These are phyloP conservation scores for Nautilus pompilius DNA, from an alignment of 1,140 invertebrate species.

Conservation along the genomic window DNA sequence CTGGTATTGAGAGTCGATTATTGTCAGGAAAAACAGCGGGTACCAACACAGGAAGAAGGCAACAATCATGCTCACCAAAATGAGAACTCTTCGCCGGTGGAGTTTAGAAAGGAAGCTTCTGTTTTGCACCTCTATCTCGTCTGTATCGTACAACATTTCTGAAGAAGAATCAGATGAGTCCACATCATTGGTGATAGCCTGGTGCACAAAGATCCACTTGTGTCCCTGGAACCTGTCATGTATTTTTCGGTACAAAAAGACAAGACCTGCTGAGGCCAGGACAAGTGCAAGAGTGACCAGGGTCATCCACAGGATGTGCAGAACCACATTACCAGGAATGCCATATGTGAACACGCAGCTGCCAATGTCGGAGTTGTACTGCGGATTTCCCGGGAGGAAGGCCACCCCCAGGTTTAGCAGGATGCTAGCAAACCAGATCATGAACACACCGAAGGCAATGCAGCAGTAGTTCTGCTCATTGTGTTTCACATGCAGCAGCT, in stretches of 20 bases:
- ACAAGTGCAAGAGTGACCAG: constrained; percentile 84
- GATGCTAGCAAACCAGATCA: constrained; percentile 81
- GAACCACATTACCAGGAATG: constrained; percentile 80
- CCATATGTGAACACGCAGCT: constrained; percentile 74
- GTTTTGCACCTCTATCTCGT: neutral
- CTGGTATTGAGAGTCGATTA: constrained; percentile 53
- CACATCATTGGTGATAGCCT: constrained; percentile 27
- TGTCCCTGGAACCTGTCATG: constrained; percentile 26
- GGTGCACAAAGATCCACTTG: constrained; percentile 35
- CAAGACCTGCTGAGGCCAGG: constrained; percentile 78
- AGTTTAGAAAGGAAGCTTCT: constrained; percentile 12
- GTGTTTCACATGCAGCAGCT: constrained; percentile 65
- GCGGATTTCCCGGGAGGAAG: constrained; percentile 59
- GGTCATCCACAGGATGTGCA: constrained; percentile 85
- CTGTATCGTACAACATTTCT: neutral
- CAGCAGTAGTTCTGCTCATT: constrained; percentile 62
- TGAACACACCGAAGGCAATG: constrained; percentile 85
- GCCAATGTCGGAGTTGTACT: constrained; percentile 61
- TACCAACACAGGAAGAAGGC: constrained; percentile 86
- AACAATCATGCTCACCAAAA: constrained; percentile 66
- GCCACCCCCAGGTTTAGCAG: constrained; percentile 89
- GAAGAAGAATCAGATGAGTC: constrained; percentile 16
- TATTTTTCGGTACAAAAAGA: constrained; percentile 79
- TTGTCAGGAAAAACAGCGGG: constrained; percentile 80
- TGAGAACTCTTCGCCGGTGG: constrained; percentile 28